Evolutionary conservation across 2,113 vertebrate genomes (phyloP).

Genomic region (Gadus macrocephalus): DNA sequence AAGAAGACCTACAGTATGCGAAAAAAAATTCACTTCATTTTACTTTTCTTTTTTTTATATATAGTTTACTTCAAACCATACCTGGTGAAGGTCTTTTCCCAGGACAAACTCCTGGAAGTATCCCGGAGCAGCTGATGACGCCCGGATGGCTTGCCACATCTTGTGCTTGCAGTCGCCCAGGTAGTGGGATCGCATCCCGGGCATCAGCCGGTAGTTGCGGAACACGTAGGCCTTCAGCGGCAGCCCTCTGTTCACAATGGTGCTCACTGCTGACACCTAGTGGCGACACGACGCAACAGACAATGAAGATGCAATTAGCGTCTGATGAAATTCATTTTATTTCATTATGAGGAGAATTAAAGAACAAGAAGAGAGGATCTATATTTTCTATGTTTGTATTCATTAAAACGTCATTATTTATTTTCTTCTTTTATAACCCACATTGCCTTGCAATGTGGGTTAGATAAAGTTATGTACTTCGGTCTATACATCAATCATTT

Average conservation of each 20-base stretch:
- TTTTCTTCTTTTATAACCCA: too few relatives aligned
- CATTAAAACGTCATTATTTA: too few relatives aligned
- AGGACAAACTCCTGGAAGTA: constrained; percentile 94
- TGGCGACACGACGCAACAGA: constrained; percentile 25
- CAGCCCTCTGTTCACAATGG: constrained; percentile 85
- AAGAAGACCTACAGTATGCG: too few relatives aligned
- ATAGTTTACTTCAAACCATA: constrained; percentile 41
- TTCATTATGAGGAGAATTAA: background rate
- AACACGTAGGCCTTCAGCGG: constrained; percentile 92
- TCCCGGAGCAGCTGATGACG: constrained; percentile 94
- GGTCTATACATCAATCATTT: too few relatives aligned
- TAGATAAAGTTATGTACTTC: too few relatives aligned
- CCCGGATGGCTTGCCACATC: constrained; percentile 93
- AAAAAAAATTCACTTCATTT: too few relatives aligned
- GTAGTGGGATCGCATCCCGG: constrained; percentile 89
- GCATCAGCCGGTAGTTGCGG: constrained; percentile 91
- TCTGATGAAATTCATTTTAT: background rate
- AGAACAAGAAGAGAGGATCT: too few relatives aligned
- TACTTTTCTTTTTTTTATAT: too few relatives aligned
- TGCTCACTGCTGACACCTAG: constrained; percentile 94
- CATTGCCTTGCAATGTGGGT: too few relatives aligned
- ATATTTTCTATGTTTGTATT: too few relatives aligned
- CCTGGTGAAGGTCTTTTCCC: constrained; percentile 93
- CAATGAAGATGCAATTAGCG: background rate
- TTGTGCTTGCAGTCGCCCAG: constrained; percentile 91